phyloP scores from a whole-genome alignment of 1,140 invertebrate genomes.

The Drosophila navojoa region DNA sequence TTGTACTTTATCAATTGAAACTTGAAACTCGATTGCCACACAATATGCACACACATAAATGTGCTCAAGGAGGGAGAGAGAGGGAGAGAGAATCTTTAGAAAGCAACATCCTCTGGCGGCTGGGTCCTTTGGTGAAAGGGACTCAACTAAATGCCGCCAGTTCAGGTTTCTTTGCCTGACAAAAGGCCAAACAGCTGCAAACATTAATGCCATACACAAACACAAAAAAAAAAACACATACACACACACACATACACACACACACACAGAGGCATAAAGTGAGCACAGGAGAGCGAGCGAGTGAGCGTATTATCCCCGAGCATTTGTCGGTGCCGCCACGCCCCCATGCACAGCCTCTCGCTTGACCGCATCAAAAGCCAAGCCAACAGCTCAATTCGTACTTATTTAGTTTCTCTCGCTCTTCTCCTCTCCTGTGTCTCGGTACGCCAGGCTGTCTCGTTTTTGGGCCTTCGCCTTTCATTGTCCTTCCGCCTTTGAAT shows the following conservation, averaged over 20 bases:
- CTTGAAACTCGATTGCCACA: constrained; percentile 22
- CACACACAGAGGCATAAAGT: neutral
- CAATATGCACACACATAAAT: neutral
- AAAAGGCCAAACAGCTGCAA: constrained; percentile 70
- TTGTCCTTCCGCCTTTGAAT: constrained; percentile 75
- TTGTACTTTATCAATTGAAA: constrained; percentile 21
- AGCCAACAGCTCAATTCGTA: constrained; percentile 54
- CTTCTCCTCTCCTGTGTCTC: constrained; percentile 15
- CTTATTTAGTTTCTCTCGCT: constrained; percentile 41
- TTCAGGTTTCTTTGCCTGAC: constrained; percentile 51
- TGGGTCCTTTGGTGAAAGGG: neutral
- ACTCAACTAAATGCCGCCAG: constrained; percentile 42
- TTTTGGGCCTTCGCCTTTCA: constrained; percentile 63
- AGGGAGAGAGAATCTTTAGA: neutral
- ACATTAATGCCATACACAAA: constrained; percentile 33
- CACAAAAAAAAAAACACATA: too few species aligned
- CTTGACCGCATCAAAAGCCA: constrained; percentile 74
- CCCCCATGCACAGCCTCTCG: constrained; percentile 2
- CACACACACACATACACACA: neutral
- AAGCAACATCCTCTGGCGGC: neutral
- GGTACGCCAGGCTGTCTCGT: constrained; percentile 15
- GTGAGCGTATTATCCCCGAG: constrained; percentile 34
- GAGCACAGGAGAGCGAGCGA: constrained; percentile 11
- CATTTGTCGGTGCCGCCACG: constrained; percentile 17
- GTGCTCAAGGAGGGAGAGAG: neutral